Percentiles rank a stretch among this genome's conserved stretches.
Evolutionary conservation across 2,888 invertebrate species (phyloP).

Genomic region (Palloptera scutellata): DNA sequence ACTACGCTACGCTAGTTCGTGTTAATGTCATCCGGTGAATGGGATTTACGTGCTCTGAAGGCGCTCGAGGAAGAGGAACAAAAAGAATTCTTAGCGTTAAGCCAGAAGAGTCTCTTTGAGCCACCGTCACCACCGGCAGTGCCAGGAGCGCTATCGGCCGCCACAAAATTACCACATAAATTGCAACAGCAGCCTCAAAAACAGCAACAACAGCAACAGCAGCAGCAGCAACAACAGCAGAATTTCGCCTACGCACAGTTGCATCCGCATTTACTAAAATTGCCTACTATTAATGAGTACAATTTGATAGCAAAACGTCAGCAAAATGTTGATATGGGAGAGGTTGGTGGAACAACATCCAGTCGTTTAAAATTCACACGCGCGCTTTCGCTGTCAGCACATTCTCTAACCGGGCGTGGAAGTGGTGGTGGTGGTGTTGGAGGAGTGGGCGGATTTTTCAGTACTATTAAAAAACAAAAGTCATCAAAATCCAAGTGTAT

Average conservation of each 20-base stretch:
- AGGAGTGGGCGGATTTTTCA: conserved; percentile 22
- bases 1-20: not conserved
- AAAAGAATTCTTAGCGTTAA: conserved; percentile 59
- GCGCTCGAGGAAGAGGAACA: conserved; percentile 64
- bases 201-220: conserved; percentile 29
- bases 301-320: conserved; percentile 47
- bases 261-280: conserved; percentile 57
- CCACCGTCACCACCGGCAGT: conserved; percentile 45
- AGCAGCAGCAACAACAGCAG: conserved; percentile 34
- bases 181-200: conserved; percentile 14
- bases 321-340: conserved; percentile 20
- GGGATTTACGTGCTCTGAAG: conserved; percentile 63
- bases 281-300: conserved; percentile 61
- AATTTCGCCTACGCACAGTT: conserved; percentile 49
- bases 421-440: conserved; percentile 23
- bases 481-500: not conserved
- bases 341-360: conserved; percentile 35
- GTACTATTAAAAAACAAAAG: conserved; percentile 25
- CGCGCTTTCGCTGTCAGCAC: conserved; percentile 56
- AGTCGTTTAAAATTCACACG: conserved; percentile 53
- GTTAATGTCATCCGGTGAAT: conserved; percentile 64
- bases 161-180: conserved; percentile 24
- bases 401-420: conserved; percentile 51
- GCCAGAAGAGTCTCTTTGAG: conserved; percentile 59
- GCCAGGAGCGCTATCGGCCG: conserved; percentile 29